A percentile compares a stretch with the other conserved stretches of the same genome.
Evolutionary conservation across 2,797 vertebrate genomes (phyloP).

Genomic region (Phataginus tetradactyla): DNA sequence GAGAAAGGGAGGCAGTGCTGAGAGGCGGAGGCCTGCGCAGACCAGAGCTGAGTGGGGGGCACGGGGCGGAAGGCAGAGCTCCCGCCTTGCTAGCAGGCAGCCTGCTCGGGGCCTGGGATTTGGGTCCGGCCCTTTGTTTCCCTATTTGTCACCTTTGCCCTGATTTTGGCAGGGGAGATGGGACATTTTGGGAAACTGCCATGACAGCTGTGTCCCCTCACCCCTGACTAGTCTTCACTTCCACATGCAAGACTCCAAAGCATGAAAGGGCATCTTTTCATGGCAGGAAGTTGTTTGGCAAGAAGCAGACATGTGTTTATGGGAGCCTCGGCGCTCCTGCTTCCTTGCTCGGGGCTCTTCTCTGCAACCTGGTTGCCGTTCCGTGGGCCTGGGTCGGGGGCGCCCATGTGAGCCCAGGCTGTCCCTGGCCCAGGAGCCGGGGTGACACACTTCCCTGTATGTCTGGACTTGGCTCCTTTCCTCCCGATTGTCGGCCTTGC

Average conservation of each 20-base stretch:
- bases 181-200: not conserved
- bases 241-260: fast-evolving
- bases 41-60: not conserved
- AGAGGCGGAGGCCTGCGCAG: not conserved
- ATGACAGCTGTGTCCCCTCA: fast-evolving
- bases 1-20: fast-evolving
- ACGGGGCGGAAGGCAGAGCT: too few species aligned
- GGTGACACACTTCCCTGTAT: not conserved
- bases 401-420: not conserved
- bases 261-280: too few species aligned
- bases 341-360: not conserved
- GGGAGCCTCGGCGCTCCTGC: too few species aligned
- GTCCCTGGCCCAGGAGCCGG: fast-evolving
- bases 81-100: too few species aligned
- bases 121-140: not conserved
- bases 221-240: not conserved
- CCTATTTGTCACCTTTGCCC: not conserved
- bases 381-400: not conserved
- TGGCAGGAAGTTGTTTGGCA: not conserved
- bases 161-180: not conserved
- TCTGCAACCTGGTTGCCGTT: not conserved
- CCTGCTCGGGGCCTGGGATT: not conserved
- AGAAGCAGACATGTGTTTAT: not conserved
- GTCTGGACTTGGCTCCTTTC: fast-evolving
- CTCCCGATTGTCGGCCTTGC: not conserved